phyloP scores from a whole-genome alignment of 2,113 vertebrate species.

The Mionectes macconnelli region DNA sequence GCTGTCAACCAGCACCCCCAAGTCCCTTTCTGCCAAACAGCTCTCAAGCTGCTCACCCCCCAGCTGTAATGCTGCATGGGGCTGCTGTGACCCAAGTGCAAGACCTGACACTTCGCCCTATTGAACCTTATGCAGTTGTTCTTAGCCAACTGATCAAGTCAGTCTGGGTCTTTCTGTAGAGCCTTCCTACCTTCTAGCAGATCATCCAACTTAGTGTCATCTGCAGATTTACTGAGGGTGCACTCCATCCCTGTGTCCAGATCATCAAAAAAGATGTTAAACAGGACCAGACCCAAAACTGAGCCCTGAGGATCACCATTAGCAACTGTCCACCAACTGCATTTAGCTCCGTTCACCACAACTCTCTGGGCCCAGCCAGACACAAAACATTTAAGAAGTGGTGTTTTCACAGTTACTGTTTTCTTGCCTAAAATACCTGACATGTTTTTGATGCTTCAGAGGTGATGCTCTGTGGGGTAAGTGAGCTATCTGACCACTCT shows the following conservation, averaged over 20 bases:
- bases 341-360: background rate
- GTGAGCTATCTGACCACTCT: rapidly evolving
- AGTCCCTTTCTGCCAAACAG: background rate
- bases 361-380: background rate
- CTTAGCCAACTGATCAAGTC: background rate
- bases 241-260: background rate
- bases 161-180: background rate
- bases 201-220: background rate
- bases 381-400: background rate
- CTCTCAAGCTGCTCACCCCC: background rate
- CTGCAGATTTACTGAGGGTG: background rate
- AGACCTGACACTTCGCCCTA: background rate
- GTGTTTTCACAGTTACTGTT: background rate
- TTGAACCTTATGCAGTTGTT: background rate
- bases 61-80: background rate
- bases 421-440: background rate
- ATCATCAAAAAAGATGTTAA: background rate
- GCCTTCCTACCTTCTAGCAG: background rate
- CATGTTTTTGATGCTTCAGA: rapidly evolving
- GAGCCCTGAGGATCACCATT: background rate
- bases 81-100: background rate
- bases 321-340: rapidly evolving
- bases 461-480: background rate
- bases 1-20: background rate
- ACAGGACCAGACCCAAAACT: background rate